Evolutionary conservation across 2,797 vertebrate genomes (phyloP).

Genomic region (Avahi laniger): DNA sequence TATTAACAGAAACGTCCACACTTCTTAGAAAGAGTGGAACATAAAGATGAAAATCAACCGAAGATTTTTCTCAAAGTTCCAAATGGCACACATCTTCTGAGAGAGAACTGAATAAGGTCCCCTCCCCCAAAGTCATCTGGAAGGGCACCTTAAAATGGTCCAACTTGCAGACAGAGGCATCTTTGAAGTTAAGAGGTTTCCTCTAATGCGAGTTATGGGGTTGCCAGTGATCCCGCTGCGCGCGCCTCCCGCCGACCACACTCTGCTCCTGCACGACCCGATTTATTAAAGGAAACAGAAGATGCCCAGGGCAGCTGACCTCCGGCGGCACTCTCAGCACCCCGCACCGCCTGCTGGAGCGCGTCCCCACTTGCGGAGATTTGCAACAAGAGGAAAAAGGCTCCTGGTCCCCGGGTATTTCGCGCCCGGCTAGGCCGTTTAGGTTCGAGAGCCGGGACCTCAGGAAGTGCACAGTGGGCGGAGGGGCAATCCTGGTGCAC

Average conservation of each 20-base stretch:
- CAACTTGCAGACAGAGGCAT: not conserved
- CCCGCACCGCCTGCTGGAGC: not conserved
- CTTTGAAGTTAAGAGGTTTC: constrained; percentile 34
- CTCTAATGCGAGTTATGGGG: not conserved
- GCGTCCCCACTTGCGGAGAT: not conserved
- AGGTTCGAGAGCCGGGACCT: not conserved
- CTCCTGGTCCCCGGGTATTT: no score
- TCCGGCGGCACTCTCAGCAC: not conserved
- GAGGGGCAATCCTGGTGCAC: not conserved
- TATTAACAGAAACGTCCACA: constrained; percentile 33
- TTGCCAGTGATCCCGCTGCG: not conserved
- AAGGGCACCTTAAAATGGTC: not conserved
- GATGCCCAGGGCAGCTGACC: constrained; percentile 54
- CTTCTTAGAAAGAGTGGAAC: not conserved
- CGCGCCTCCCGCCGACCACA: not conserved
- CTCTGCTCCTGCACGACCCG: not conserved
- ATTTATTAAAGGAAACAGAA: constrained; percentile 54
- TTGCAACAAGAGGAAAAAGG: not conserved
- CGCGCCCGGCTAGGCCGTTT: not conserved
- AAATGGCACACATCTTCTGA: not conserved
- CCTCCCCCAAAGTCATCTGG: not conserved
- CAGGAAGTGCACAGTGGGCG: not conserved
- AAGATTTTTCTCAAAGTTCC: constrained; percentile 40
- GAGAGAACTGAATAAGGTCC: not conserved
- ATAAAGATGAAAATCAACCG: not conserved